Base-by-base conservation (phyloP, 2,797 vertebrate species). In the Emydoidea blandingii region DNA sequence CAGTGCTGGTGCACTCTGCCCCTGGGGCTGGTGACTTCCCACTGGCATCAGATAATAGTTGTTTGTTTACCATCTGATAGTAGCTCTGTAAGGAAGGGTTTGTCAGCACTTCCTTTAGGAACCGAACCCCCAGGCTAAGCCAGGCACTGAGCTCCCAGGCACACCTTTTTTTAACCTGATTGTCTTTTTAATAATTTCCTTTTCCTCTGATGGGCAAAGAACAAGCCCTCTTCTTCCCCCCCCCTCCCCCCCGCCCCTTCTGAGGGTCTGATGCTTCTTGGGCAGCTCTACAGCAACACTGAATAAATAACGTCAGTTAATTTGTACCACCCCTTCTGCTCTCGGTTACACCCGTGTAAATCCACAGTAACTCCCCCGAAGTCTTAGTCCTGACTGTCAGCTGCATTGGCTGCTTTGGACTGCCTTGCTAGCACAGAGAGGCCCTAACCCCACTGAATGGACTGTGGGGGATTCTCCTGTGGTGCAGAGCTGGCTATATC, bases 181-280 rank as follows among this genome's bases (percentile, higher is more conserved):
- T 12, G 87, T 8, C 8, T 91, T 87, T 62, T 29, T 65, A 29
- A 1, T 27, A 52, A 0, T 0, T 62, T 21, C 59, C 53, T 53
- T n/a, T 0, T 16, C 18, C 27, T 4, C 2, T 3, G 0, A 0
- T 11, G 15, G 57, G 57, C 8, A 5, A 0, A 3, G 10, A 5
- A 76, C 41, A 19, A n/a, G 6, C 23, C 74, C 25, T 12, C 56
- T 57, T 5, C 37, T 6, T 2, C 50, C 50, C 41, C 41, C 18
- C 8, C 8, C 19, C 41, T 52, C 19, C 11, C 53, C 0, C 0
- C 16, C 21, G n/a, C 49, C 6, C 37, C 54, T 88, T 31, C 29
- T 44, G 0, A 59, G 47, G 2, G 52, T 9, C 6, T 12, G 44
- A 80, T 49, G 29, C 54, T 25, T 54, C 12, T 12, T 5, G 8